These are phyloP conservation scores for Suricata suricatta DNA, from an alignment of 2,113 vertebrate genomes.

Conservation along the genomic window DNA sequence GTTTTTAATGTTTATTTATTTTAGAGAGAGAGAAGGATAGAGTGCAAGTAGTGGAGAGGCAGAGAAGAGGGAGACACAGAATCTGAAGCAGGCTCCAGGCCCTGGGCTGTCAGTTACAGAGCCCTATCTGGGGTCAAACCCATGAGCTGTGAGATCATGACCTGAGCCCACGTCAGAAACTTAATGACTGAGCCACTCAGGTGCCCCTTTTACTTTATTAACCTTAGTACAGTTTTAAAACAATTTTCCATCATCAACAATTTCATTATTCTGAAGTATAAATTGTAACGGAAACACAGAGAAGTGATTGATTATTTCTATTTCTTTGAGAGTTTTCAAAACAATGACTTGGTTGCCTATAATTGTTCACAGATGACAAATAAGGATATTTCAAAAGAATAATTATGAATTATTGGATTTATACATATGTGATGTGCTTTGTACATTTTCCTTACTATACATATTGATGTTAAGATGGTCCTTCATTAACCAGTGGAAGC, in stretches of 20 bases:
- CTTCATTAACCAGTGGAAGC: background rate
- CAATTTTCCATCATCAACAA: background rate
- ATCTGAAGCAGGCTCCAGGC: too few species aligned
- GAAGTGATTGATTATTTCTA: background rate
- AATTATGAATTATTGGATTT: conserved; percentile 2
- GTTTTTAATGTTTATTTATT: too few species aligned
- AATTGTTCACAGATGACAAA: background rate
- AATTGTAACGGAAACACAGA: background rate
- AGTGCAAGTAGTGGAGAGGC: too few species aligned
- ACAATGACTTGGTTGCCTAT: background rate
- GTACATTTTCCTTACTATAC: background rate
- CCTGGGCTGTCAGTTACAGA: too few species aligned
- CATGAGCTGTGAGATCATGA: too few species aligned
- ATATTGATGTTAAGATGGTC: background rate
- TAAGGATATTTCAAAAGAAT: background rate
- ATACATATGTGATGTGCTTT: background rate
- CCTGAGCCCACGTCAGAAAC: too few species aligned
- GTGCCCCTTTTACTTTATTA: background rate
- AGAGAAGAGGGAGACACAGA: too few species aligned
- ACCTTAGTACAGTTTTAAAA: background rate
- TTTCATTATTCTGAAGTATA: background rate
- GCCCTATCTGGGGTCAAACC: too few species aligned
- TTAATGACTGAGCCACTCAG: too few species aligned
- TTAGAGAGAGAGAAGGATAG: too few species aligned
- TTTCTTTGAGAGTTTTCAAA: background rate